Evolutionary conservation across 2,113 vertebrate genomes (phyloP), one percentile per base, ranked within the genome.

Genomic region (Narcine bancroftii): DNA sequence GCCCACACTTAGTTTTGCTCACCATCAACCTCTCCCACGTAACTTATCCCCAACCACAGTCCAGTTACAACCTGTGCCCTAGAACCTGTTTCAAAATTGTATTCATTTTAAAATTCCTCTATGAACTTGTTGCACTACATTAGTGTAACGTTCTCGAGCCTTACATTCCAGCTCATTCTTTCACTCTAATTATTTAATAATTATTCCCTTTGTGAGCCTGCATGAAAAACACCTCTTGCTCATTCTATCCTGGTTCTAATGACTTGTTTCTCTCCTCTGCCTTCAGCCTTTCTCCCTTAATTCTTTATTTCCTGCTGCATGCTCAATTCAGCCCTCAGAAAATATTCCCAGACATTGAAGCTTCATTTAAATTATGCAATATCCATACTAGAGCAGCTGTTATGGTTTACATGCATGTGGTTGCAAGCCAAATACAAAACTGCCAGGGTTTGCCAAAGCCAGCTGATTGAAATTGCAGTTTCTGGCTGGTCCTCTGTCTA

Each of bases 221-320:
- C 33, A 29, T 5, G 21, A 6, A 87, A 60, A 36, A 33, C 81
- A 87, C 29, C 21, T 36, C 11, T 81, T 77, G 33, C 45, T 60
- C n/a, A 53, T 53, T n/a, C 50, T 60, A 13, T 15, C 50, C 50
- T 85, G 13, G 15, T 17, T 87, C 13, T 63, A 60, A 36, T 63
- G 17, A 60, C 17, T 6, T 87, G 6, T 21, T 13, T 87, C 81
- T 60, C 53, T 87, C 42, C 33, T 75, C 72, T 60, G 6, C 53
- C 53, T 87, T 87, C 81, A 87, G 7, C 56, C 29, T 63, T 56
- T 87, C 15, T 63, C 50, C 81, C 53, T 60, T 87, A 87, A 87
- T 87, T 39, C 33, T 87, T 87, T 87, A 87, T 87, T 87, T 60
- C 81, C 81, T 36, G n/a, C 36, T 60, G 56, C n/a, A 60, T 87